phyloP scores from a whole-genome alignment of 2,113 vertebrate species.

The Amphilophus citrinellus region DNA sequence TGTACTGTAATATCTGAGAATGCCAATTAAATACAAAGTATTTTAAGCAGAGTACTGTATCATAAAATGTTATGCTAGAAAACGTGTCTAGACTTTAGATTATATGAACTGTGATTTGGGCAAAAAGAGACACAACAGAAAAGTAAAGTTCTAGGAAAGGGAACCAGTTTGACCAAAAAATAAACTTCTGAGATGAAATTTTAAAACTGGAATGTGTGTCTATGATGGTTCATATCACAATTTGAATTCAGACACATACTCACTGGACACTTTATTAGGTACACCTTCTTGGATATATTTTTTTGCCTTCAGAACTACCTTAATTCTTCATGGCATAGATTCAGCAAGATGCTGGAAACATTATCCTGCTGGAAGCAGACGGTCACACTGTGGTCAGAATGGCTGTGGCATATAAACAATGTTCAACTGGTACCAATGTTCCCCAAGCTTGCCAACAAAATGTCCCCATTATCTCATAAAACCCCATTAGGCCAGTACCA shows the following conservation, averaged over 20 bases:
- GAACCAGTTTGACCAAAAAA: constrained; percentile 52
- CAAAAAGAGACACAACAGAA: neutral
- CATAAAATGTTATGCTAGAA: constrained; percentile 11
- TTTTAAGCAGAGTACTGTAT: constrained; percentile 51
- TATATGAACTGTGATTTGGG: constrained; percentile 36
- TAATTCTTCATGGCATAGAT: neutral
- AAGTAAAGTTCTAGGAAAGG: constrained; percentile 7
- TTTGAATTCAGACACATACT: neutral
- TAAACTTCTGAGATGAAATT: constrained; percentile 53
- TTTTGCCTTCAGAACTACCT: neutral
- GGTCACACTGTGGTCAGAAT: neutral
- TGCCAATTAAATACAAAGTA: constrained; percentile 36
- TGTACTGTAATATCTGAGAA: constrained; percentile 56
- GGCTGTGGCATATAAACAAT: neutral
- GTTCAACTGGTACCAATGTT: neutral
- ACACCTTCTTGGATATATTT: too few species aligned
- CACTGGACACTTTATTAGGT: neutral
- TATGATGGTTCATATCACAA: neutral
- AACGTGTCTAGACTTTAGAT: constrained; percentile 48
- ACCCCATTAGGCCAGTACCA: too few species aligned
- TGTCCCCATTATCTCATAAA: too few species aligned
- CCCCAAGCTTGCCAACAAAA: neutral
- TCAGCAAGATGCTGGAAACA: neutral
- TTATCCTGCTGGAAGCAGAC: neutral
- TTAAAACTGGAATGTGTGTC: neutral